Conservation (phyloP, 2,797 vertebrate species). For the Protosalanx chinensis region DNA sequence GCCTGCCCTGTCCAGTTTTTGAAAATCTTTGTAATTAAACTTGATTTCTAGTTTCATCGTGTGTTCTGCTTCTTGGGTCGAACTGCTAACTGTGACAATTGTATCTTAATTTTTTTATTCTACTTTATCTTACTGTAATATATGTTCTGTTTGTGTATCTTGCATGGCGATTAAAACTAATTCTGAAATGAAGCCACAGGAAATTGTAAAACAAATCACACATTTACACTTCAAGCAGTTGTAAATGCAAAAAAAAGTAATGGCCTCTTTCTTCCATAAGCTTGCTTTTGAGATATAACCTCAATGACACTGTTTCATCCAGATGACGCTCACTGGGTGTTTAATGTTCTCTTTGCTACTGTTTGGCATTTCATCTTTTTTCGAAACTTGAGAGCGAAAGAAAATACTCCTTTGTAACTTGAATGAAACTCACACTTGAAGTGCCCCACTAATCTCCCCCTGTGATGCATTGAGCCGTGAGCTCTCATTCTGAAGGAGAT, state of each 20-base stretch:
- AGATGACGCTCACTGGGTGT: conserved; percentile 27
- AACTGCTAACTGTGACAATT: too few species aligned
- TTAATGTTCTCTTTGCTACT: conserved; percentile 33
- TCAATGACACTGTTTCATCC: conserved; percentile 4
- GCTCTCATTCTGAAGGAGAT: conserved; percentile 52
- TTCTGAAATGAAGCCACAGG: too few species aligned
- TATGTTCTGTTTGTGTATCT: too few species aligned
- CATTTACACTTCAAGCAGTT: not conserved
- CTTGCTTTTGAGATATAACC: not conserved
- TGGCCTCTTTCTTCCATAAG: not conserved
- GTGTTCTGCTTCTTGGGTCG: too few species aligned
- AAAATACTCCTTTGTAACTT: conserved; percentile 40
- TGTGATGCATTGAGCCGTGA: conserved; percentile 55
- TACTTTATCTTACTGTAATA: too few species aligned
- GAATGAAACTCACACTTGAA: conserved; percentile 54
- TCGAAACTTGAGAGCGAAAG: conserved; percentile 12
- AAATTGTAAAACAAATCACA: not conserved
- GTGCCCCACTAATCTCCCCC: conserved; percentile 53
- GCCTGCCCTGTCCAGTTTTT: too few species aligned
- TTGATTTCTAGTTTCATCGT: too few species aligned
- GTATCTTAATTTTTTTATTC: too few species aligned
- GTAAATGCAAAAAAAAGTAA: not conserved
- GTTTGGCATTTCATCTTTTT: conserved; percentile 42
- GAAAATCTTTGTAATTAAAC: too few species aligned
- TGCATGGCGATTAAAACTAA: too few species aligned